Conservation (phyloP, 2,888 invertebrate species). For the Acheta domesticus region DNA sequence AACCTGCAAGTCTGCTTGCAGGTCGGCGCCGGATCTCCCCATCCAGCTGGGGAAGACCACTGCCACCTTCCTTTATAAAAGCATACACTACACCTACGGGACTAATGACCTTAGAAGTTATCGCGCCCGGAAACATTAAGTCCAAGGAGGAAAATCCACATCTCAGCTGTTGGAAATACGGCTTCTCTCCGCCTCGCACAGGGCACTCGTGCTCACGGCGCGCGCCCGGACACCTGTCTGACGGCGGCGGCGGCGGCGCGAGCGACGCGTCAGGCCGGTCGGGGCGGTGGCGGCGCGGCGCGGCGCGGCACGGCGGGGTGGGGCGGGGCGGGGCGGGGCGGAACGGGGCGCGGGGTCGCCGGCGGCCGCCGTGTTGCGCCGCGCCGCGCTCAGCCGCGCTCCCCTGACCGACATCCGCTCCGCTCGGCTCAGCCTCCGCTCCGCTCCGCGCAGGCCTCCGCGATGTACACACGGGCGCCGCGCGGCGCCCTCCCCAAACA, state of each 20-base stretch:
- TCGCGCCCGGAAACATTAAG: no score
- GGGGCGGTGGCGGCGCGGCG: background rate
- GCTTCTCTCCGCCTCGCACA: background rate
- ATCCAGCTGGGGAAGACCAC: no score
- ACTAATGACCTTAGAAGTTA: no score
- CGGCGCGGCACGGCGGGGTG: background rate
- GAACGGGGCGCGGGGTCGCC: background rate
- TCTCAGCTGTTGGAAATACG: no score
- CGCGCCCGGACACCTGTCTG: background rate
- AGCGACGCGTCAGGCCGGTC: background rate
- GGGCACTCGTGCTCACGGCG: background rate
- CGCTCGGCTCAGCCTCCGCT: background rate
- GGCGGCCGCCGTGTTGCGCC: background rate
- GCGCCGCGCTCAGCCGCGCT: background rate
- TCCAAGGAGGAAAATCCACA: no score
- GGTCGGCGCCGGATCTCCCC: no score
- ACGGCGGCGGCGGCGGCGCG: background rate
- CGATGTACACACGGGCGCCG: no score
- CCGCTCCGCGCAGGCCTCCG: no score
- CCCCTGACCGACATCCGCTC: constrained; percentile 1
- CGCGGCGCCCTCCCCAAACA: no score
- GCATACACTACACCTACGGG: no score
- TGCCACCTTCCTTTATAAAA: no score
- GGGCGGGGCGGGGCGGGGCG: background rate
- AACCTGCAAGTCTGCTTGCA: no score